Conservation (phyloP, 2,888 invertebrate species). For the Oligia latruncula region DNA sequence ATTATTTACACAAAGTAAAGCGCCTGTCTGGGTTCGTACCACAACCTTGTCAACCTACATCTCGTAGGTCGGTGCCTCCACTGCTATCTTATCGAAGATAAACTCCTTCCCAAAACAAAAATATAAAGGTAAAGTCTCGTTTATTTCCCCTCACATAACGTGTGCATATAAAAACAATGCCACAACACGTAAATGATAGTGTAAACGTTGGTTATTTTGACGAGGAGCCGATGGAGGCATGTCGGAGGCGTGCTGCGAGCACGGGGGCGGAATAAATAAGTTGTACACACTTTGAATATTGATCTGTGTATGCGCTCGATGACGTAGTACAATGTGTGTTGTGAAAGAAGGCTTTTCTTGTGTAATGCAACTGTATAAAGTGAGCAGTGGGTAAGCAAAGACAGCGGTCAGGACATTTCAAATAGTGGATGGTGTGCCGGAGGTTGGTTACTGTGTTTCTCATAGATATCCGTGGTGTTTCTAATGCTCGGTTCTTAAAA, state of each 20-base stretch:
- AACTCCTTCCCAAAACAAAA: constrained; percentile 13
- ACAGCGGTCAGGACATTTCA: too few relatives aligned
- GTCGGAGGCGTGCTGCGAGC: constrained; percentile 60
- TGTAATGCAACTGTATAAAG: neutral
- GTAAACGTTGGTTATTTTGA: constrained; percentile 68
- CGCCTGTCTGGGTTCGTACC: too few relatives aligned
- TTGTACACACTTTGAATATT: constrained; percentile 66
- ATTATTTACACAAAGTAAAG: too few relatives aligned
- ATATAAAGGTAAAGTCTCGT: constrained; percentile 13
- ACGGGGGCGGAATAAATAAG: constrained; percentile 68
- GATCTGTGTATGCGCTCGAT: constrained; percentile 58
- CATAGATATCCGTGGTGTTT: too few relatives aligned
- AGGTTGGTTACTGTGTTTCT: neutral
- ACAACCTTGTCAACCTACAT: neutral
- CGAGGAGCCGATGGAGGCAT: constrained; percentile 58
- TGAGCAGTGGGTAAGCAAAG: neutral
- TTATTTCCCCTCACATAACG: constrained; percentile 20
- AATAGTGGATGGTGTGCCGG: neutral
- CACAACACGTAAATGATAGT: constrained; percentile 55
- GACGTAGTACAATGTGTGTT: constrained; percentile 11
- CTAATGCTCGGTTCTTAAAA: too few relatives aligned
- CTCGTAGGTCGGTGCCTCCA: neutral
- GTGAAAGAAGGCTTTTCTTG: constrained; percentile 5
- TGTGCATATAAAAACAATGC: constrained; percentile 46
- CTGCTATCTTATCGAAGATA: neutral